Evolutionary conservation across 2,797 vertebrate genomes (phyloP).

Genomic region (Melopsittacus undulatus): DNA sequence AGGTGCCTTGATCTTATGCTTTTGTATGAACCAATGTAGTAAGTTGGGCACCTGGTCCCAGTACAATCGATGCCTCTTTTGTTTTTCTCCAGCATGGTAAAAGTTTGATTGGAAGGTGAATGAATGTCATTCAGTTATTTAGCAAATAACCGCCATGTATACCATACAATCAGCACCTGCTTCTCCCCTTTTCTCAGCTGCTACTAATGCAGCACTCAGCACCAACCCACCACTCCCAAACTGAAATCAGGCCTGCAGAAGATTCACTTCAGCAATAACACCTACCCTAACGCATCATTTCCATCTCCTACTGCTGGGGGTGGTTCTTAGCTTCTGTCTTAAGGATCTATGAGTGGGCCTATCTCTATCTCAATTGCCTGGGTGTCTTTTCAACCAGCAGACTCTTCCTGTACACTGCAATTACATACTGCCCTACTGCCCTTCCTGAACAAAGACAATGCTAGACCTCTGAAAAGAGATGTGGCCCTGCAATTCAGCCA

Average conservation of each 20-base stretch:
- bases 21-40: neutral
- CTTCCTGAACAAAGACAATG: neutral
- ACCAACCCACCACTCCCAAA: neutral
- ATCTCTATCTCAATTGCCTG: neutral
- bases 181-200: neutral
- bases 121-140: neutral
- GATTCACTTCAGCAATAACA: neutral
- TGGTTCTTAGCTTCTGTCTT: neutral
- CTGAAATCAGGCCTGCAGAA: neutral
- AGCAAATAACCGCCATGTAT: neutral
- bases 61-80: neutral
- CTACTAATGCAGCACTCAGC: neutral
- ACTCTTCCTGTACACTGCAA: neutral
- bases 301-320: fast-evolving
- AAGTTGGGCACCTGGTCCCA: neutral
- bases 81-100: neutral
- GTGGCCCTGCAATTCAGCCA: neutral
- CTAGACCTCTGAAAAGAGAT: neutral
- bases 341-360: neutral
- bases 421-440: neutral
- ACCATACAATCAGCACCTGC: neutral
- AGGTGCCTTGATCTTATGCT: neutral
- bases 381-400: neutral
- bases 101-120: neutral
- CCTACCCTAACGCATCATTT: neutral